Conservation (phyloP, 92 coral and sea anemone species). For the Umimayanthus kanabou region DNA sequence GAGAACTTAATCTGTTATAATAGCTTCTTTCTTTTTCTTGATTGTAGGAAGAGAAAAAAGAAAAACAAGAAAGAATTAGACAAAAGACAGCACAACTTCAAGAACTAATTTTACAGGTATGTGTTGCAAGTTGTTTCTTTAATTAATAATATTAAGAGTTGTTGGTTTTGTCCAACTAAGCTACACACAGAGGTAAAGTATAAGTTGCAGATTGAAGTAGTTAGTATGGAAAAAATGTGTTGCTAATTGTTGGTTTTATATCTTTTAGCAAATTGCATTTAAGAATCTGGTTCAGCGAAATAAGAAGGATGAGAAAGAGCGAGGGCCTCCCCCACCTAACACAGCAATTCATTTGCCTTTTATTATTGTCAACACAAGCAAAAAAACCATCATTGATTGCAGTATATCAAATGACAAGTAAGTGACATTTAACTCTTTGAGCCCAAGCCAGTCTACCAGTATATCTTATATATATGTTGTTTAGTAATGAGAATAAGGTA, state of each 20-base stretch:
- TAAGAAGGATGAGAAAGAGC: constrained; percentile 80
- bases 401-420: constrained; percentile 99
- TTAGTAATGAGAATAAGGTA: too few relatives aligned
- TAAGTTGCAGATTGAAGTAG: too few relatives aligned
- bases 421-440: constrained; percentile 21
- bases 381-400: constrained; percentile 99
- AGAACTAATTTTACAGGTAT: constrained; percentile 96
- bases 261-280: constrained; percentile 94
- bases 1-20: too few relatives aligned
- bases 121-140: not conserved
- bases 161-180: not conserved
- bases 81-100: constrained; percentile 98
- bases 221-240: not conserved
- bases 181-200: too few relatives aligned
- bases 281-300: constrained; percentile 95
- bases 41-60: constrained; percentile 84
- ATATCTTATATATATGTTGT: too few relatives aligned
- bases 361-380: constrained; percentile 99
- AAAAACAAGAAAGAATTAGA: constrained; percentile 86
- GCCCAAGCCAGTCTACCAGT: too few relatives aligned
- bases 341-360: constrained; percentile 97
- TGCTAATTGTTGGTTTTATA: not conserved
- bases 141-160: not conserved
- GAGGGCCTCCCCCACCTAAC: constrained; percentile 89
- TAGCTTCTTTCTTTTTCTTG: not conserved